Evolutionary conservation across 2,113 vertebrate genomes (phyloP).

Genomic region (Pristiophorus japonicus): DNA sequence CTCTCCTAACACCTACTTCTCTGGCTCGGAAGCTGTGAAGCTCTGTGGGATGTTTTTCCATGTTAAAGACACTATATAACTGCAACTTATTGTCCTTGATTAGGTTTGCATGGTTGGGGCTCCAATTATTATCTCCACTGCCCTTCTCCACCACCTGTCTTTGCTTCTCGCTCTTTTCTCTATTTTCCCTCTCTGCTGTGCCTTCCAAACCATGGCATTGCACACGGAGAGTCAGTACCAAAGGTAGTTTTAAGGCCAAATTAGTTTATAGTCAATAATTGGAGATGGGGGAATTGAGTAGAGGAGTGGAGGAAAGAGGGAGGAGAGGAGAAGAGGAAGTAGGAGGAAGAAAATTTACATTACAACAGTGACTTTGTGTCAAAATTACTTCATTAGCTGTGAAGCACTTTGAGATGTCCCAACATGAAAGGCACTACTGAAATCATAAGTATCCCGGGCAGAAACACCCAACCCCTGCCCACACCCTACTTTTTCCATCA

Average conservation of each 20-base stretch:
- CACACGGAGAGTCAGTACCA: not conserved
- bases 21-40: not conserved
- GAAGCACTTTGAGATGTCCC: not conserved
- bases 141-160: not conserved
- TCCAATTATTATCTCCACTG: not conserved
- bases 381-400: not conserved
- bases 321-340: not conserved
- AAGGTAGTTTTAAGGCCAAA: not conserved
- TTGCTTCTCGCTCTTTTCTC: not conserved
- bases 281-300: not conserved
- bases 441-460: too few relatives aligned
- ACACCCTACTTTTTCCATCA: too few relatives aligned
- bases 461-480: too few relatives aligned
- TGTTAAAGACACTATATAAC: not conserved
- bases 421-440: not conserved
- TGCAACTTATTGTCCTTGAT: not conserved
- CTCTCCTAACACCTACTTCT: not conserved
- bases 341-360: not conserved
- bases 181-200: not conserved
- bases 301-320: not conserved
- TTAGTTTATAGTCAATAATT: not conserved
- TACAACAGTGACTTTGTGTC: not conserved
- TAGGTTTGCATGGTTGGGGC: not conserved
- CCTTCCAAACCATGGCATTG: not conserved
- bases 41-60: not conserved